Base-by-base conservation (phyloP, 2,113 vertebrate species). In the Atherinomorus stipes region DNA sequence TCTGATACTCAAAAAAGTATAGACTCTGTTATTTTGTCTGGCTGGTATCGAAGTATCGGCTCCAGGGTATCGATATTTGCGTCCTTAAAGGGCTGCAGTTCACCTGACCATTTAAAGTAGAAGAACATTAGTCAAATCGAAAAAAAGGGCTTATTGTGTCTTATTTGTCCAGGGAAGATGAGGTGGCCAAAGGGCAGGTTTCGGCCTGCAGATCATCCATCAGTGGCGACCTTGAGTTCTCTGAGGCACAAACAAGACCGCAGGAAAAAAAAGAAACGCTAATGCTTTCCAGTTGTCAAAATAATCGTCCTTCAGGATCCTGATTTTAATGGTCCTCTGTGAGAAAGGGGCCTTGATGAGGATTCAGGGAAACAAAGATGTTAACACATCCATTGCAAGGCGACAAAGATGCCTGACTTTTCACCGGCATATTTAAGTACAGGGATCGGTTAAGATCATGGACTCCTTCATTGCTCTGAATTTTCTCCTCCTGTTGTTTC, bases 261-360 rank as follows among this genome's bases (percentile, higher is more conserved):
- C 31, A 49, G 87, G 22, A 90, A 91, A 77, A 90, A 89, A 75
- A 85, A 49, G 53, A 71, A 52, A n/a, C 66, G 21, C 78, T 91
- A 94, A 94, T 94, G 80, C 85, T 79, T 94, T 93, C 92, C 94
- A 95, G 93, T 95, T 96, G 93, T 95, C 88, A 87, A 95, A 95
- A 95, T 94, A 95, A 15, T 37, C 81, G 79, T 84, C 73, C 78
- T 70, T 86, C 58, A 58, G 84, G 73, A 66, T 63, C 60, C 50
- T 78, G 68, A 74, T 85, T 85, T 71, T 80, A 78, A 83, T 37
- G 47, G 77, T 88, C 71, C 70, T 79, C 34, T 28, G 59, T 81
- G 83, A 78, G 64, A 54, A 66, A 59, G 65, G 50, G 31, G 66
- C 75, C 80, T 78, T 63, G 64, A 83, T 73, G 81, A 77, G 4